Evolutionary conservation across 1,140 invertebrate species (phyloP).

Genomic region (Brachionus angularis): DNA sequence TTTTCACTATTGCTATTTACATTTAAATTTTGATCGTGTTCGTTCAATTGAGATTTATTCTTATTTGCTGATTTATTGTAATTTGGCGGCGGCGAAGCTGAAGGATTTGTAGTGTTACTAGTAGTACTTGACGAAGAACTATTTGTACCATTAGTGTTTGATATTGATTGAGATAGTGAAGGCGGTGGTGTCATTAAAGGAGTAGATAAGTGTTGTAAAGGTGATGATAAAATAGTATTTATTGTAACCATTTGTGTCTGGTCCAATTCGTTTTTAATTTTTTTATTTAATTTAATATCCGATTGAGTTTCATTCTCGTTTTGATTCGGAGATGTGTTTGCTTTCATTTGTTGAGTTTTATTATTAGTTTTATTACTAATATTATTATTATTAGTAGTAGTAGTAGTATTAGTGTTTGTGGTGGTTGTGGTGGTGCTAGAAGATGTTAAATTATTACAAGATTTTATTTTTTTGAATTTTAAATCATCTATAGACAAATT

Average conservation of each 20-base stretch:
- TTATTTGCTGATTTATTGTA: too few species aligned
- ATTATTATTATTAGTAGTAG: too few species aligned
- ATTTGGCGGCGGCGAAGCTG: neutral
- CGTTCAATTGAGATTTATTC: too few species aligned
- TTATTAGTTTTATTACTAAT: too few species aligned
- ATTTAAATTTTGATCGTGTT: too few species aligned
- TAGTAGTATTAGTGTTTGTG: too few species aligned
- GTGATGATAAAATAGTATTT: conserved; percentile 7
- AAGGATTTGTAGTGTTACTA: conserved; percentile 17
- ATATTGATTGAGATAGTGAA: too few species aligned
- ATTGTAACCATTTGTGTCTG: too few species aligned
- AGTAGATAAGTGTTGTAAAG: neutral
- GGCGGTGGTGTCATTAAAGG: conserved; percentile 6
- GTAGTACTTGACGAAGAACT: conserved; percentile 6
- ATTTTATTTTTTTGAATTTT: conserved; percentile 26
- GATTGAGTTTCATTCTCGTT: neutral
- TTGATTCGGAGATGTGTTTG: neutral
- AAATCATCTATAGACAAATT: neutral
- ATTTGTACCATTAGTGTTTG: conserved; percentile 18
- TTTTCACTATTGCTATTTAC: too few species aligned
- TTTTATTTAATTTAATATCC: neutral
- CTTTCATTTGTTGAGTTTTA: too few species aligned
- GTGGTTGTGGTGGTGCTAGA: too few species aligned
- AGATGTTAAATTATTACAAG: neutral
- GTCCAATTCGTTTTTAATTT: conserved; percentile 4